A percentile compares a stretch with the other conserved stretches of the same genome.
phyloP scores from a whole-genome alignment of 2,113 vertebrate species.

The Hassar affinis region DNA sequence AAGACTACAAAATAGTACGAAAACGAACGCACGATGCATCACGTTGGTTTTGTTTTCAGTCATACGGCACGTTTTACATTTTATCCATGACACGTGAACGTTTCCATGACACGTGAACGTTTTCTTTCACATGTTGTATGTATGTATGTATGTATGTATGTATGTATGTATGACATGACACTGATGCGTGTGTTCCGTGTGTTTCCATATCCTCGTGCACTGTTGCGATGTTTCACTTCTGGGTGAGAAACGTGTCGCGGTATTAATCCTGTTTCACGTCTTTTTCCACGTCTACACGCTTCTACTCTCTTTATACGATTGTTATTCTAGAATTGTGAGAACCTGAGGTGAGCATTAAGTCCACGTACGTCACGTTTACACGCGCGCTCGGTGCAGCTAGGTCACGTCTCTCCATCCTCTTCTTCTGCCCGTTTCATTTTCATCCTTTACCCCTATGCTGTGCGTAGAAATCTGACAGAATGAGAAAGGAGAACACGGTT shows the following conservation, averaged over 20 bases:
- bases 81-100: no score
- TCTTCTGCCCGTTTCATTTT: constrained; percentile 16
- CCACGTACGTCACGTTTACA: constrained; percentile 39
- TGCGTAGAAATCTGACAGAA: constrained; percentile 10
- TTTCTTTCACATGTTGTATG: neutral
- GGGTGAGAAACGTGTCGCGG: constrained; percentile 23
- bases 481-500: no score
- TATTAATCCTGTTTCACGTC: constrained; percentile 35
- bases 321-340: neutral
- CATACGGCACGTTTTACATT: neutral
- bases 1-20: no score
- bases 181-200: neutral
- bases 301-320: neutral
- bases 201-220: neutral
- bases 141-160: no score
- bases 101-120: neutral
- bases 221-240: constrained; percentile 42
- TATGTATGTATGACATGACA: neutral
- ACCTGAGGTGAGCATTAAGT: constrained; percentile 24
- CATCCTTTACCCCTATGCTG: constrained; percentile 41
- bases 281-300: neutral
- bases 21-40: no score
- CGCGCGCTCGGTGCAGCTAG: constrained; percentile 41
- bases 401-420: constrained; percentile 19
- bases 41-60: no score